Conservation (phyloP, 2,113 vertebrate genomes). For the Connochaetes taurinus region DNA sequence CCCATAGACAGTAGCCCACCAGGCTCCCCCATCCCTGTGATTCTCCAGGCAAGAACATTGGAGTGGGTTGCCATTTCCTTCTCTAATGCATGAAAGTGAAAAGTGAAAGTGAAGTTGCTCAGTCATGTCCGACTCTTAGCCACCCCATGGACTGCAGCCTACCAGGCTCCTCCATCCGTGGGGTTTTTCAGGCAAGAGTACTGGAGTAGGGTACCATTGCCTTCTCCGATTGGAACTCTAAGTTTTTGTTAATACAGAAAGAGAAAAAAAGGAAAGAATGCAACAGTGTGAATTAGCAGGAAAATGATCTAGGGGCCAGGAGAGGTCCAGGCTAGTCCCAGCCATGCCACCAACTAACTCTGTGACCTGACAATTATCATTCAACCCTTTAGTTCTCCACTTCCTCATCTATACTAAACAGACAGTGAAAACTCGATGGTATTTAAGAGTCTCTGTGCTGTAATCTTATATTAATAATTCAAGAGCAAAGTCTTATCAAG, state of each 20-base stretch:
- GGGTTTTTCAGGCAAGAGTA: too few species aligned
- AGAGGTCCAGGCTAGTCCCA: neutral
- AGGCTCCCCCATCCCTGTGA: too few species aligned
- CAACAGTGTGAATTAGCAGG: neutral
- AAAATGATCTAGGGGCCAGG: neutral
- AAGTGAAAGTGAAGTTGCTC: too few species aligned
- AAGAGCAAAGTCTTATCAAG: constrained; percentile 19
- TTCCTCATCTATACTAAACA: neutral
- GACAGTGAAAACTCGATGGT: neutral
- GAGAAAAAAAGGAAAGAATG: neutral
- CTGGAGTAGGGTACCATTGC: too few species aligned
- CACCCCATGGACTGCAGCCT: too few species aligned
- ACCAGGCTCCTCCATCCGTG: too few species aligned
- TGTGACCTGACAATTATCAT: neutral
- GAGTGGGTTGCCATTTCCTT: too few species aligned
- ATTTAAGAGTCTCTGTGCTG: constrained; percentile 2
- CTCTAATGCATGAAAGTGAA: too few species aligned
- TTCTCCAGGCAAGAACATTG: too few species aligned
- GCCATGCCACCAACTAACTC: neutral
- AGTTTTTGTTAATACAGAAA: neutral
- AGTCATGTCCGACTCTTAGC: too few species aligned
- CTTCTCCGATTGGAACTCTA: neutral
- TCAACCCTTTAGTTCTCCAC: neutral
- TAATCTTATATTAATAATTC: neutral
- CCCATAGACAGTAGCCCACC: too few species aligned